These are phyloP conservation scores for Chaitophorus viminalis DNA, from an alignment of 2,888 invertebrate genomes.

Conservation along the genomic window DNA sequence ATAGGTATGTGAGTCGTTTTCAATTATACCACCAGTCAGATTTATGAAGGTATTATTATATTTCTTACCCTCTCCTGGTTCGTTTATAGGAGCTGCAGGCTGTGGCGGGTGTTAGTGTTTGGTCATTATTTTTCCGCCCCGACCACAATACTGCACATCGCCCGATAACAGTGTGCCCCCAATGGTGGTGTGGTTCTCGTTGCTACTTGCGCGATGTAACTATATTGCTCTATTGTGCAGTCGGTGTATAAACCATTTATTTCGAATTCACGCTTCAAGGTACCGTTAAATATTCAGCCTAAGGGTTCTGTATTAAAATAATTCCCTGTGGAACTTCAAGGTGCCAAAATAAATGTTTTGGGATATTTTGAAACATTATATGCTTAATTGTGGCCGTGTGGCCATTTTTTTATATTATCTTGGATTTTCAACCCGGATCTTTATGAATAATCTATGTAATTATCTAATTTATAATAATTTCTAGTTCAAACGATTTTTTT, in stretches of 20 bases:
- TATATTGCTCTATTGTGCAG: neutral
- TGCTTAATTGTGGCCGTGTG: no score
- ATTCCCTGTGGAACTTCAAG: no score
- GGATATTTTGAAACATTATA: no score
- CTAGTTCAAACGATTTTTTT: no score
- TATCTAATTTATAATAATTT: no score
- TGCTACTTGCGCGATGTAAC: neutral
- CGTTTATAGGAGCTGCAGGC: neutral
- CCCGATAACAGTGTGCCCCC: neutral
- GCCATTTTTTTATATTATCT: no score
- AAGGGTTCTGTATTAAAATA: no score
- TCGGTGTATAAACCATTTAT: neutral
- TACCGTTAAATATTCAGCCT: neutral
- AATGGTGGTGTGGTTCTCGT: neutral
- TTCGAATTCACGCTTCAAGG: neutral
- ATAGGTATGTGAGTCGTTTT: conserved; percentile 52
- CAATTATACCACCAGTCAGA: conserved; percentile 57
- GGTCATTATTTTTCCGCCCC: conserved; percentile 52
- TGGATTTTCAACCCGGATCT: no score
- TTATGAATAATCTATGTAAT: no score
- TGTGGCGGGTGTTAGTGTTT: neutral
- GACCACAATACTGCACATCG: neutral
- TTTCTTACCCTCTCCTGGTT: conserved; percentile 23
- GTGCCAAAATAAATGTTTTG: no score
- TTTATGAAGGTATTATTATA: conserved; percentile 59